Percentiles rank a stretch among this genome's conserved stretches.
Conservation (phyloP, 53 echinoderm and acorn worm genomes). For the Hippasteria phrygiana region DNA sequence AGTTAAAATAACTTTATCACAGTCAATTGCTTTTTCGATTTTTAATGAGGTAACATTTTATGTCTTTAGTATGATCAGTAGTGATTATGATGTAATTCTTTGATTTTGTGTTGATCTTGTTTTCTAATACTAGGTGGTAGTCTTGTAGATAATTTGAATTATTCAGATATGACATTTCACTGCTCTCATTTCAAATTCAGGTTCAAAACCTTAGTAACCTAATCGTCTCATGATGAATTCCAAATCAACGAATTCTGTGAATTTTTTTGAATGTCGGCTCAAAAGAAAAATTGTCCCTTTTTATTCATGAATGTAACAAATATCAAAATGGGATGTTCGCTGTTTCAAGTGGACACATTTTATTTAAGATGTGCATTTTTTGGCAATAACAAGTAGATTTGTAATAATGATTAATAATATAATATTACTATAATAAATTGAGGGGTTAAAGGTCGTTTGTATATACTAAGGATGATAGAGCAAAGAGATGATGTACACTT, state of each 20-base stretch:
- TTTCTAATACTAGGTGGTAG: conserved; percentile 24
- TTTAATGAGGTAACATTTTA: background rate
- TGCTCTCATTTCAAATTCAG: conserved; percentile 18
- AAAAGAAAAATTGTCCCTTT: conserved; percentile 31
- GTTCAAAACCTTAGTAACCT: background rate
- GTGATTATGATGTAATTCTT: background rate
- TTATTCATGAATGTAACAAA: conserved; percentile 19
- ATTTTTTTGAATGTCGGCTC: background rate
- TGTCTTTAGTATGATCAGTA: conserved; percentile 10
- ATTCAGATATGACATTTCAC: conserved; percentile 10
- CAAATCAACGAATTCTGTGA: background rate
- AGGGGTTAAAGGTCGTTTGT: conserved; percentile 16
- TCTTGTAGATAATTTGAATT: background rate
- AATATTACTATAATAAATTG: conserved; percentile 32
- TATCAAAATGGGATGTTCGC: background rate
- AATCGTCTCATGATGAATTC: background rate
- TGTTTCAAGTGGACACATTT: conserved; percentile 18
- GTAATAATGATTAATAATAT: conserved; percentile 50
- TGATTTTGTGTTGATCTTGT: conserved; percentile 4
- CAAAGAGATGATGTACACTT: conserved; percentile 45
- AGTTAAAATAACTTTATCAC: conserved; percentile 38
- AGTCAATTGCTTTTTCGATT: background rate
- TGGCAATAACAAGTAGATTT: conserved; percentile 62
- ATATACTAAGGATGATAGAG: conserved; percentile 55
- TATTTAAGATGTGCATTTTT: conserved; percentile 58